Base-by-base conservation (phyloP, 1,140 invertebrate genomes). In the Ceratitis capitata region DNA sequence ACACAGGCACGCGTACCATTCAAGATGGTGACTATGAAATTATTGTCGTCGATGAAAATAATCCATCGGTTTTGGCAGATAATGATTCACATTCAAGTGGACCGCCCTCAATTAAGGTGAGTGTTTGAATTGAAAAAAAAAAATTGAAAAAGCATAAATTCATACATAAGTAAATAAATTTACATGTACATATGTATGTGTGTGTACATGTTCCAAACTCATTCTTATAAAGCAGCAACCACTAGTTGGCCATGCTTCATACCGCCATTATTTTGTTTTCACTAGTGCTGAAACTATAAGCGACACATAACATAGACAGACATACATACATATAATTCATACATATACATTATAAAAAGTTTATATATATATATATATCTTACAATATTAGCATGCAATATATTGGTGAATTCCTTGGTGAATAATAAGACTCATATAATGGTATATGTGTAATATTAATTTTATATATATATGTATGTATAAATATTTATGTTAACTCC, bases 41-140 rank as follows among this genome's bases (percentile, higher is more conserved):
- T 85, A 97, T 98, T 88, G 96, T 97, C 64, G 96, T 98, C 85
- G 96, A 97, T 90, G 96, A 97, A 92, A 96, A 96, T 88, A 97
- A 97, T 93, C 96, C 96, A 1, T 96, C 96, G 2, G 95, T 96
- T 85, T 89, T 96, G 86, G 95, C 95, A 14, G 96, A 97, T 88
- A 94, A 96, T 88, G 96, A 96, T 88, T 94, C 95, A 10, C 93
- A 94, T 84, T 95, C 95, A 16, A 94, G 94, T 86, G 94, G 95
- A 16, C 95, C 95, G 49, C 95, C 96, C 1, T 97, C 96, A 1
- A 96, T 97, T 42, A 97, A 97, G 95, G 96, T 97, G 94, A 94
- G 92, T 88, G 74, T 1, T 49, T 47, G 2, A 32, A 45, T 4
- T 61, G 14, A 1, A 47, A 47, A 47, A 47, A 1, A 47, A 47